Evolutionary conservation across 64 coral and sea anemone genomes (phyloP), one percentile per base, ranked within the genome.

Genomic region (Pachyseris speciosa): DNA sequence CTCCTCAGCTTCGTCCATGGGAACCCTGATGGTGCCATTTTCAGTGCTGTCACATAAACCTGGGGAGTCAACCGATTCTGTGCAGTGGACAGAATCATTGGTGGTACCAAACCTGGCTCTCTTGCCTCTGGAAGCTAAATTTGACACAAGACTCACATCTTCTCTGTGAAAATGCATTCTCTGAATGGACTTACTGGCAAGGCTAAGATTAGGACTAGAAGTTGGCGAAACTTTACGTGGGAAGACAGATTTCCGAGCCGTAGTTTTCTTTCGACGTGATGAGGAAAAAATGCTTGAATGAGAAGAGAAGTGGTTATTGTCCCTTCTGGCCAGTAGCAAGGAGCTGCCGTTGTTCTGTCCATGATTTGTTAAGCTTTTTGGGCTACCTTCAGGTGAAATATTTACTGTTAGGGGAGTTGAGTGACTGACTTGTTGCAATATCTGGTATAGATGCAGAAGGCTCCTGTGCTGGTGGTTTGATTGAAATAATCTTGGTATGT

Each of bases 31-130:
- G 20, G 7, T 80, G 16, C 75, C 50, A 39, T 81, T 81, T 81
- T 81, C 77, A 9, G 77, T 81, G 77, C 77, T 81, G 31, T 81
- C 77, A 63, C 77, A 81, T 13, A 81, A 12, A 31, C 77, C 77
- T 40, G 77, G 77, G 2, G 77, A 81, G n/a, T 61, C 77, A 61
- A 60, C 53, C 39, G 75, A 32, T 53, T 78, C 74, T 33, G 45
- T 25, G 12, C 12, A 43, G 11, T 6, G 20, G 11, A 4, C n/a
- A 75, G 45, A 2, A 9, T 76, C 73, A 39, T 15, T 39, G 16
- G 67, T 7, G 20, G 34, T 33, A 76, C 45, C 44, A 51, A 47
- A 76, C 0, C 43, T 28, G 2, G 24, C 44, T 32, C 22, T 28
- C 16, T 76, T 76, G 20, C 41, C 29, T 16, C 19, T 26, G 20